Evolutionary conservation across 2,113 vertebrate genomes (phyloP), one percentile per base, ranked within the genome.

Genomic region (Serilophus lunatus): DNA sequence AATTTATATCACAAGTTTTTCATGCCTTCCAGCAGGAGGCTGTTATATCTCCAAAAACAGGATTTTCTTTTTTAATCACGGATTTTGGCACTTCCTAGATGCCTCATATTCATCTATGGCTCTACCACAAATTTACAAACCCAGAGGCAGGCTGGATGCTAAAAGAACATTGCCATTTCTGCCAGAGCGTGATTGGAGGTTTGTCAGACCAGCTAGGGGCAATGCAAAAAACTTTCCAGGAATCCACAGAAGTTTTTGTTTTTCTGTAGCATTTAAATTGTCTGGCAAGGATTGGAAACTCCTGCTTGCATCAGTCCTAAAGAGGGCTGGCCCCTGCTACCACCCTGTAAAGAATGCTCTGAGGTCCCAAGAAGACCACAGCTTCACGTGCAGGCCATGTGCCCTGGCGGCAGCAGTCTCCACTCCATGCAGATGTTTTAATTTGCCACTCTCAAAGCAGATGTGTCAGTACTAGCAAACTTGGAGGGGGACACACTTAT

Each of bases 361-460:
- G 82, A 92, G 70, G 74, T 78, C 68, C 69, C 12, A 1, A 81
- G 84, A 86, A 89, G 53, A 92, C 96, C 95, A 83, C 96, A 94
- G 86, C 88, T 86, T 88, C 95, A 89, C 83, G 66, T 88, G 94
- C 25, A 57, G 80, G 82, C 97, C 94, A 89, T 81, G 93, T 95
- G 95, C 81, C 92, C 95, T 94, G 92, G 91, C 25, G 12, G 96
- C 97, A 96, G 96, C 5, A 0, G 38, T 85, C 92, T 96, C 79
- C 50, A 33, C 88, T 82, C 60, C 53, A 75, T 59, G 83, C 84
- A 91, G 92, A 89, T 93, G 15, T 89, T 97, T 94, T 88, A 87
- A 96, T 92, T 96, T 96, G 87, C 92, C 89, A 88, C 90, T 97
- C 87, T n/a, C 60, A 76, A 96, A 97, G 95, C 84, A 96, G 94